Evolutionary conservation across 2,113 vertebrate genomes (phyloP).

Genomic region (Eurystomus gularis): DNA sequence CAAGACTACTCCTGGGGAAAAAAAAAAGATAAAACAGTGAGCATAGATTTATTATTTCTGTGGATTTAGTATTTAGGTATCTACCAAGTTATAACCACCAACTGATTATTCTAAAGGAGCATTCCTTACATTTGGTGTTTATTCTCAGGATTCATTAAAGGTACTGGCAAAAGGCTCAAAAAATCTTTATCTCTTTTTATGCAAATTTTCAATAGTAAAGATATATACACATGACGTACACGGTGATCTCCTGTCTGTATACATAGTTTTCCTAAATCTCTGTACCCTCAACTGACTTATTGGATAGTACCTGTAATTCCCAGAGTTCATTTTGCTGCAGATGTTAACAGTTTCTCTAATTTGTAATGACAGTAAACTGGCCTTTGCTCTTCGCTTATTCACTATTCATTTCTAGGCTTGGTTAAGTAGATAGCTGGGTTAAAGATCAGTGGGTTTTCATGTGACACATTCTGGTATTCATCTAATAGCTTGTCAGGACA

Average conservation of each 20-base stretch:
- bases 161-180: neutral
- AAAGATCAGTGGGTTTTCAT: constrained; percentile 87
- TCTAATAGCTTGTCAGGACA: constrained; percentile 89
- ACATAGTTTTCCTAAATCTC: constrained; percentile 1
- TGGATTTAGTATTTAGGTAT: neutral
- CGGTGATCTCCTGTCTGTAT: neutral
- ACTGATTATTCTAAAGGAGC: neutral
- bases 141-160: neutral
- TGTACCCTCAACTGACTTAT: constrained; percentile 28
- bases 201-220: neutral
- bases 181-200: neutral
- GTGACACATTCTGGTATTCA: constrained; percentile 88
- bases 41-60: neutral
- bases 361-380: constrained; percentile 81
- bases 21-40: neutral
- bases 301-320: constrained; percentile 72
- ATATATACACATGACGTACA: neutral
- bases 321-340: constrained; percentile 67
- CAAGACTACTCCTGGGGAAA: constrained; percentile 1
- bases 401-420: constrained; percentile 79
- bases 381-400: constrained; percentile 79
- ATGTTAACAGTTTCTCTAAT: constrained; percentile 80
- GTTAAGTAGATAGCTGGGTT: constrained; percentile 80
- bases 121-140: neutral
- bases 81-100: neutral